Base-by-base conservation (phyloP, 2,113 vertebrate genomes). In the Microtus richardsoni region DNA sequence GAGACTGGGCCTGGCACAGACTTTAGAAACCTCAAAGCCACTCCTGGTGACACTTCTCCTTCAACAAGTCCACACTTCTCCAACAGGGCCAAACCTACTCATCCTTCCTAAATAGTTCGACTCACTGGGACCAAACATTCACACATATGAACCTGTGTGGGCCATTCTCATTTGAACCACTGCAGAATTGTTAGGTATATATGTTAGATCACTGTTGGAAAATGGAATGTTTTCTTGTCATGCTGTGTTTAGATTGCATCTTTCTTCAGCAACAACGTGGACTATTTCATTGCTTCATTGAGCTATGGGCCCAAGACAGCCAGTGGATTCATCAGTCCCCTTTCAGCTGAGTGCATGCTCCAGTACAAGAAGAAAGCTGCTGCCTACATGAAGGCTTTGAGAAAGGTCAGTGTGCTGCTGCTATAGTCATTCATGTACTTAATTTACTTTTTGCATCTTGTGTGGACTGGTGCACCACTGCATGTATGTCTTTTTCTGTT, bases 251-350 rank as follows among this genome's bases (percentile, higher is more conserved):
- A 99, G 99, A 99, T 99, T 71, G 99, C 99, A 47, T 99, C 99
- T 0, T 99, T 99, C 98, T 99, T 99, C 96, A 99, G 98, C 98
- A 99, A 99, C 99, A 99, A 99, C 88, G 97, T 99, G 98, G 99
- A 99, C 96, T 99, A 99, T 97, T 99, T 99, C 97, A 98, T 98
- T 28, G 92, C 98, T 33, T 98, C 99, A 0, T 2, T 99, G 64
- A 99, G 99, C 97, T 99, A 99, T 22, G 99, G 99, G 89, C 99
- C 99, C 1, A 99, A 98, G 98, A 98, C 98, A 41, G 98, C 98
- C 28, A 93, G 97, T 19, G 98, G 98, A 41, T 98, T 99, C 79
- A 98, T 99, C 83, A 99, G 98, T 96, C 99, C 99, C 2, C 96
- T 99, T 60, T 99, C 99, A 77, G 99, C 99, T 0, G 99, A 99